Evolutionary conservation across 1,140 invertebrate genomes (phyloP), one percentile per base, ranked within the genome.

Genomic region (Pseudomyrmex dendroicus): DNA sequence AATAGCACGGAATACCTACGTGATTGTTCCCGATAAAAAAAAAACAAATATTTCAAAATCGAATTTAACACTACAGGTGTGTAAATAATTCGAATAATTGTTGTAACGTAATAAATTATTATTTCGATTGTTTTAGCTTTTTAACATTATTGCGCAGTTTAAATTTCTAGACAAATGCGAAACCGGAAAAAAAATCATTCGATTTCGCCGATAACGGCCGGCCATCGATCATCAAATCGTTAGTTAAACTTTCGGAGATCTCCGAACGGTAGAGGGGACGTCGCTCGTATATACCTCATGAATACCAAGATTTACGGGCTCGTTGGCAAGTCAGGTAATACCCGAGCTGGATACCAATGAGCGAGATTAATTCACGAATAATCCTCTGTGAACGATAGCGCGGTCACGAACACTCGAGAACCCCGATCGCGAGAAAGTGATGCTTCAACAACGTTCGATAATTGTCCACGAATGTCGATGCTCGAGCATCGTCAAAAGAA

Each of bases 361-460:
- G n/a, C 10, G n/a, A 59, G 54, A 80, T 80, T 72, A 80, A 80
- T 80, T 72, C 66, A 17, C 15, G 54, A 72, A 59, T 70, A 78
- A 70, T 78, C 22, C 13, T 48, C 15, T 54, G 46, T 12, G 44
- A 61, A 72, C 46, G 46, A 59, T 50, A 61, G 54, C 54, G 52
- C 44, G 66, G 56, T 70, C 54, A 68, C 46, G 44, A 80, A 80
- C 50, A 80, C 50, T 72, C 54, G 66, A 80, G 44, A 22, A 80
- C 8, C n/a, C 48, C 66, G 20, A 25, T 25, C 64, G 57, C 12
- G 64, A 72, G 66, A 80, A 70, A 80, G 66, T 70, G 64, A 78
- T 78, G 54, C 12, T 59, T 35, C 35, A 46, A 4, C 8, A 35
- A 35, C n/a, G 35, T 35, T 17, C 35, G 54, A 78, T 57, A 59